Evolutionary conservation across 1,140 invertebrate genomes (phyloP), one percentile per base, ranked within the genome.

Genomic region (Samia ricini): DNA sequence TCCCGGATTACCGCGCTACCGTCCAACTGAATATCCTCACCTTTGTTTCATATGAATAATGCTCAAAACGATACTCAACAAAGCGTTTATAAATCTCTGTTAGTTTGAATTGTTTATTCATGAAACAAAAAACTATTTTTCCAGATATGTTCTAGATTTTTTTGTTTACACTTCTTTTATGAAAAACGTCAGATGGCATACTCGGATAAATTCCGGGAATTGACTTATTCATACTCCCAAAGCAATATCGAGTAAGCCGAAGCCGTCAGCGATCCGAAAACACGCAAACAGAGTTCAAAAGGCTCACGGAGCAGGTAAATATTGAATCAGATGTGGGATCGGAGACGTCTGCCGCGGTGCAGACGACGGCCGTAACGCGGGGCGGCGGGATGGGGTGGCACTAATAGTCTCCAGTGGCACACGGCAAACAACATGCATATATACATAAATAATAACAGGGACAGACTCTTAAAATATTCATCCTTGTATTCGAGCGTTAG

Each of bases 261-360:
- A 87, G 84, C 81, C 83, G 84, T 83, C 81, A 89, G 79, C 83
- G 84, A 89, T 85, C 82, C 83, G 84, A 81, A 88, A 85, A 85
- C 81, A 85, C 77, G 80, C 83, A 89, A 88, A 89, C 85, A 89
- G 82, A 85, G 83, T 87, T 88, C 85, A 88, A 89, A 89, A 89
- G 87, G 84, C 85, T 85, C 84, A 87, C 83, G 81, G 79, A 88
- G 79, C 76, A 83, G 76, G 87, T 89, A 89, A 89, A 89, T 89
- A 89, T 89, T 89, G 87, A 87, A 88, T 79, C 83, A 89, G 85
- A 86, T 87, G 84, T 83, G 85, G 84, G 81, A 85, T 88, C 76
- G 79, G 79, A 85, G 82, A 83, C 76, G 80, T 80, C 83, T 77
- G 78, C 71, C 69, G 72, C 66, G 70, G 69, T 56, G 68, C 63